Percentiles rank a stretch among this genome's conserved stretches.
Conservation (phyloP, 1,140 invertebrate genomes). For the Cotesia typhae region DNA sequence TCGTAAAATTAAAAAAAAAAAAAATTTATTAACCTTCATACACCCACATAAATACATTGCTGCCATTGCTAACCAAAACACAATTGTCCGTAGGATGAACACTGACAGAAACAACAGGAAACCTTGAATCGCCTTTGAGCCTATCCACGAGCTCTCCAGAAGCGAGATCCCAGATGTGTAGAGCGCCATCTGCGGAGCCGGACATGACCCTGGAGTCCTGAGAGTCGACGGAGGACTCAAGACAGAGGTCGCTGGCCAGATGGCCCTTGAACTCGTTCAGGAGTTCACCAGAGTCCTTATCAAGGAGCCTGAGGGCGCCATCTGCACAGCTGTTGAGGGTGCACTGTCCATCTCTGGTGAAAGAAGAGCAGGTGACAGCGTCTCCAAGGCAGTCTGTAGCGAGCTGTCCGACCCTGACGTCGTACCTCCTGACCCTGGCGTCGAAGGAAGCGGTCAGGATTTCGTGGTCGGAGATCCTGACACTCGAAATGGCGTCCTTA, state of each 20-base stretch:
- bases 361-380: slow-evolving; percentile 76
- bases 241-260: slow-evolving; percentile 78
- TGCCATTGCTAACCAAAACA: slow-evolving; percentile 73
- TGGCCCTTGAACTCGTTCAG: slow-evolving; percentile 84
- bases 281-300: slow-evolving; percentile 87
- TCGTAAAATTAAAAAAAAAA: slow-evolving; percentile 27
- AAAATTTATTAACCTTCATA: slow-evolving; percentile 26
- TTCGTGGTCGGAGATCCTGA: slow-evolving; percentile 88
- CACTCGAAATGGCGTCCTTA: slow-evolving; percentile 89
- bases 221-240: slow-evolving; percentile 85
- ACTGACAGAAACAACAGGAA: slow-evolving; percentile 69
- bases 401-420: slow-evolving; percentile 86
- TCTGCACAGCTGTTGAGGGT: slow-evolving; percentile 85
- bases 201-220: slow-evolving; percentile 86
- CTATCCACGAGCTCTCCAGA: slow-evolving; percentile 72
- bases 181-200: slow-evolving; percentile 85
- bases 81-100: slow-evolving; percentile 76
- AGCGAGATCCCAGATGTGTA: slow-evolving; percentile 91
- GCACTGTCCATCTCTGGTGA: slow-evolving; percentile 89
- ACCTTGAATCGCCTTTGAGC: slow-evolving; percentile 56
- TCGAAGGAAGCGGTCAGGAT: slow-evolving; percentile 93
- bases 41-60: slow-evolving; percentile 74
- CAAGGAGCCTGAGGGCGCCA: slow-evolving; percentile 83
- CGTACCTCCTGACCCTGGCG: slow-evolving; percentile 86
- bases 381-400: slow-evolving; percentile 86